Base-by-base conservation (phyloP, 2,888 invertebrate species). In the Bugula neritina region DNA sequence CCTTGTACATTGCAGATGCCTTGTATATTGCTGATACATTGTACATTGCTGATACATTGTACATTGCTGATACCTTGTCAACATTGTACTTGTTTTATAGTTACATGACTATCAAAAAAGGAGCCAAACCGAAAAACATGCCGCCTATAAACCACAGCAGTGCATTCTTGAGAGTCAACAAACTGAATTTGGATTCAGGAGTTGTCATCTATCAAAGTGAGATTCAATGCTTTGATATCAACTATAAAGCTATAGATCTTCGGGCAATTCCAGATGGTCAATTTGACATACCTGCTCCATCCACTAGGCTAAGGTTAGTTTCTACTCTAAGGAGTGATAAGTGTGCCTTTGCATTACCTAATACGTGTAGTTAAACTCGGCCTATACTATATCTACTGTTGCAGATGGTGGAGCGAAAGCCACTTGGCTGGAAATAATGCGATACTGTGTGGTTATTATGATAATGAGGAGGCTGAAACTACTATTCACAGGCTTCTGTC, bases 31-130 rank as follows among this genome's bases (percentile, higher is more conserved):
- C n/a, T n/a, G n/a, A n/a, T n/a, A n/a, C n/a, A n/a, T n/a, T n/a
- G n/a, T n/a, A n/a, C n/a, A n/a, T n/a, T n/a, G n/a, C n/a, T n/a
- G n/a, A n/a, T n/a, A n/a, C n/a, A n/a, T n/a, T n/a, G n/a, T n/a
- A n/a, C n/a, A n/a, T n/a, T n/a, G n/a, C n/a, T n/a, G n/a, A n/a
- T n/a, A n/a, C n/a, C n/a, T n/a, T n/a, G n/a, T n/a, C n/a, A n/a
- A n/a, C n/a, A n/a, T n/a, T n/a, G n/a, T n/a, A n/a, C n/a, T 13
- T 29, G 31, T 31, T 5, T 27, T 63, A 31, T 34, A 63, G 63
- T 27, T 63, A 63, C 63, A 63, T 63, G 63, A 31, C 63, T 29
- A 31, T 63, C 3, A 63, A 63, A n/a, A 63, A 63, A n/a, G 63
- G 63, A 63, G 63, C n/a, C 10, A 13, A 31, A 3, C 10, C 25